Base-by-base conservation (phyloP, 2,888 invertebrate genomes). In the Agrotis clavis region DNA sequence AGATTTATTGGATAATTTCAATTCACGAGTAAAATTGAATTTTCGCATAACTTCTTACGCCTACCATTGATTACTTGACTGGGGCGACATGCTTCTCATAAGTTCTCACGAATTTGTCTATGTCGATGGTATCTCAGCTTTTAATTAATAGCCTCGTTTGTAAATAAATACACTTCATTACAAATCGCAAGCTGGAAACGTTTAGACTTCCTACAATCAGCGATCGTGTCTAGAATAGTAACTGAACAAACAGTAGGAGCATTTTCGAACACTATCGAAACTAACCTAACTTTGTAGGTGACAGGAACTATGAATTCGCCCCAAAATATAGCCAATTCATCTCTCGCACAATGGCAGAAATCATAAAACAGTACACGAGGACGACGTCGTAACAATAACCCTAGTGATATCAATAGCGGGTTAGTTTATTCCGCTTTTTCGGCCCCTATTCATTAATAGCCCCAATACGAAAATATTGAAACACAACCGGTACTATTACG, bases 391-490 rank as follows among this genome's bases (percentile, higher is more conserved):
- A 35, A 71, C 81, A 64, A 77, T 77, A 82, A 81, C 87, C 82
- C 81, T 79, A 81, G 75, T 54, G 86, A 83, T 94, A 94, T 94
- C 94, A 92, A 92, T 94, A 87, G 91, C 94, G 82, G 85, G 92
- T 91, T 93, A 93, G 93, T 94, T 94, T 91, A 92, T 90, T 88
- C 87, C 88, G 87, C 90, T 88, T 88, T 90, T 83, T 91, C 89
- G 87, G 89, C 90, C 92, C 92, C 93, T 88, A 72, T 68, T 90
- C 90, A 93, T 94, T 93, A 94, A 91, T 91, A 90, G 82, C 89
- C 94, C 93, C 92, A 89, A 92, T 92, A 93, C 90, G 90, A 94
- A 93, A 95, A 95, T 94, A 95, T 94, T 92, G 94, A 90, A 94
- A 93, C 94, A 75, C 83, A 67, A 77, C 82, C 72, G 75, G 86